Percentiles rank a stretch among this genome's conserved stretches.
These are phyloP conservation scores for Corvus cornix DNA, from an alignment of 2,113 vertebrate genomes.

Conservation along the genomic window DNA sequence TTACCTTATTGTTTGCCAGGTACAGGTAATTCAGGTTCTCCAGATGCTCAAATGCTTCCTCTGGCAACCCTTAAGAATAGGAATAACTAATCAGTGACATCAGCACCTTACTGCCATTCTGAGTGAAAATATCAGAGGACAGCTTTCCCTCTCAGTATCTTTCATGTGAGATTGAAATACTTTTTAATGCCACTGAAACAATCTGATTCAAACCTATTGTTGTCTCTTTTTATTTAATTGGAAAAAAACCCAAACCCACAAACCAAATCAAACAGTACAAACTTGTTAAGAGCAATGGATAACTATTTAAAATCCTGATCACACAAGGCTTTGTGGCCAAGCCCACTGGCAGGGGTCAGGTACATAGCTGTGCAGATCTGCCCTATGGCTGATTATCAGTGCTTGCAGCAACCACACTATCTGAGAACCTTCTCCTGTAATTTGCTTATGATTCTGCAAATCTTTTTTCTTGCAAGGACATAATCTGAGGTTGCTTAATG, in stretches of 20 bases:
- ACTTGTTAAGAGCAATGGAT: not conserved
- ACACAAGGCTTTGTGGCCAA: not conserved
- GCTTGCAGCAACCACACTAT: not conserved
- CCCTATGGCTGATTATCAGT: not conserved
- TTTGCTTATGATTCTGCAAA: not conserved
- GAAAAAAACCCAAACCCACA: not conserved
- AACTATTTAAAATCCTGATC: not conserved
- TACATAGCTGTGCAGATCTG: not conserved
- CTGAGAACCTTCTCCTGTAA: not conserved
- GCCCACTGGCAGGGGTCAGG: not conserved
- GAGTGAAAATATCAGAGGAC: not conserved
- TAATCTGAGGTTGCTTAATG: not conserved
- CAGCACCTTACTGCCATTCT: not conserved
- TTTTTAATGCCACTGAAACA: not conserved
- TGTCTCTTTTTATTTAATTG: not conserved
- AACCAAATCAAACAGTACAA: not conserved
- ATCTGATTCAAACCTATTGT: not conserved
- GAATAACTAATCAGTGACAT: constrained; percentile 50
- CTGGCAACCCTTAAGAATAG: constrained; percentile 83
- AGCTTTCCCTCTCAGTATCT: not conserved
- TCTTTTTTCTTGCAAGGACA: not conserved
- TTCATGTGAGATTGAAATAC: not conserved
- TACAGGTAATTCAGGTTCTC: constrained; percentile 93
- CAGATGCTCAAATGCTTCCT: constrained; percentile 91
- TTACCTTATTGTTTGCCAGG: constrained; percentile 96